Percentiles rank a stretch among this genome's conserved stretches.
Evolutionary conservation across 2,113 vertebrate species (phyloP).

Genomic region (Chaetorhynchus papuensis): DNA sequence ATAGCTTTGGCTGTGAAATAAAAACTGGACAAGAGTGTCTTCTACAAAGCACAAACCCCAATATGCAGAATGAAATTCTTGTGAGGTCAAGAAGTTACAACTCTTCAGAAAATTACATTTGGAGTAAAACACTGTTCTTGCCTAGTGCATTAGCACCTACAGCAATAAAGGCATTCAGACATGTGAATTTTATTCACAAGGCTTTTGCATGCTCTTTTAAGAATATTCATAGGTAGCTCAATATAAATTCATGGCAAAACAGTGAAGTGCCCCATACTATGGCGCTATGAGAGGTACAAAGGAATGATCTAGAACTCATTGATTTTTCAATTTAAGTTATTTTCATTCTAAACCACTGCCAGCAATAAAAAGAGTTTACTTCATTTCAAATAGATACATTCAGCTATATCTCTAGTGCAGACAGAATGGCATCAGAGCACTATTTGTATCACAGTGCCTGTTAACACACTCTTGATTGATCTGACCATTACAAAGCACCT

Average conservation of each 20-base stretch:
- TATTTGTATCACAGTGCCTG: not conserved
- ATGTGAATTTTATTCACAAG: not conserved
- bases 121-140: not conserved
- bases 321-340: not conserved
- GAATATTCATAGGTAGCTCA: not conserved
- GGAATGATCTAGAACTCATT: not conserved
- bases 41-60: not conserved
- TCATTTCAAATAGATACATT: not conserved
- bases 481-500: not conserved
- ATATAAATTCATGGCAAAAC: not conserved
- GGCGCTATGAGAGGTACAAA: not conserved
- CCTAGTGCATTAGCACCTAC: not conserved
- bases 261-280: not conserved
- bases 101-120: not conserved
- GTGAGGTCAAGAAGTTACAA: not conserved
- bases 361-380: not conserved
- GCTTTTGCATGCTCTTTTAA: not conserved
- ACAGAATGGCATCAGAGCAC: not conserved
- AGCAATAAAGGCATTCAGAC: not conserved
- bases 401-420: not conserved
- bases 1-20: not conserved
- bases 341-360: not conserved
- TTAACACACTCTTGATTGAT: not conserved
- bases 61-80: not conserved
- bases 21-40: not conserved